Evolutionary conservation across 2,113 vertebrate genomes (phyloP).

Genomic region (Phoenicopterus ruber): DNA sequence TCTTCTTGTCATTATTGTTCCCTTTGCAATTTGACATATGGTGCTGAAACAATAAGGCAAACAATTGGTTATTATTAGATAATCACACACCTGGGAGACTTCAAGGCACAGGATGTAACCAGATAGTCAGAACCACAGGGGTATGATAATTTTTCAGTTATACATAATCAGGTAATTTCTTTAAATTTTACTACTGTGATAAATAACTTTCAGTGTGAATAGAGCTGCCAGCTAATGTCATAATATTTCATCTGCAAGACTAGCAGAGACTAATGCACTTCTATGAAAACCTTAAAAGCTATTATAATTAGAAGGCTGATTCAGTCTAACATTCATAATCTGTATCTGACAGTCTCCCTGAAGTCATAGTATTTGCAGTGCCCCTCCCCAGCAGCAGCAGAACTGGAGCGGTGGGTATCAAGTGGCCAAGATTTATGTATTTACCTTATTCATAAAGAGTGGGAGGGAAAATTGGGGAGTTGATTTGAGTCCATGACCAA

Average conservation of each 20-base stretch:
- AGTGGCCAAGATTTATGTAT: not conserved
- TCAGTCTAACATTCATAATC: not conserved
- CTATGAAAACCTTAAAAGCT: constrained; percentile 15
- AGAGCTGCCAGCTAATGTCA: constrained; percentile 48
- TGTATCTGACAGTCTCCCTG: not conserved
- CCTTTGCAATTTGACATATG: not conserved
- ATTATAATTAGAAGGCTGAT: constrained; percentile 2
- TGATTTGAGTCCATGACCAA: not conserved
- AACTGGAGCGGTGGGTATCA: not conserved
- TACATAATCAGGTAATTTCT: constrained; percentile 10
- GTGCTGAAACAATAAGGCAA: not conserved
- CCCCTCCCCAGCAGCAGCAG: not conserved
- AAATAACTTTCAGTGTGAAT: constrained; percentile 15
- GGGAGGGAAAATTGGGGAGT: not conserved
- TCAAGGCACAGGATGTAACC: not conserved
- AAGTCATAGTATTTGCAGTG: not conserved
- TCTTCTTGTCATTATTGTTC: not conserved
- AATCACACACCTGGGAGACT: not conserved
- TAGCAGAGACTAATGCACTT: not conserved
- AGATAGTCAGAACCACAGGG: not conserved
- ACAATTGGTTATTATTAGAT: not conserved
- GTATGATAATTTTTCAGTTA: constrained; percentile 26
- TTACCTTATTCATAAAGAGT: not conserved
- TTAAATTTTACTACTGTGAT: not conserved
- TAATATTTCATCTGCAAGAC: constrained; percentile 32